phyloP scores from a whole-genome alignment of 2,113 vertebrate species.

The Nanorana parkeri region DNA sequence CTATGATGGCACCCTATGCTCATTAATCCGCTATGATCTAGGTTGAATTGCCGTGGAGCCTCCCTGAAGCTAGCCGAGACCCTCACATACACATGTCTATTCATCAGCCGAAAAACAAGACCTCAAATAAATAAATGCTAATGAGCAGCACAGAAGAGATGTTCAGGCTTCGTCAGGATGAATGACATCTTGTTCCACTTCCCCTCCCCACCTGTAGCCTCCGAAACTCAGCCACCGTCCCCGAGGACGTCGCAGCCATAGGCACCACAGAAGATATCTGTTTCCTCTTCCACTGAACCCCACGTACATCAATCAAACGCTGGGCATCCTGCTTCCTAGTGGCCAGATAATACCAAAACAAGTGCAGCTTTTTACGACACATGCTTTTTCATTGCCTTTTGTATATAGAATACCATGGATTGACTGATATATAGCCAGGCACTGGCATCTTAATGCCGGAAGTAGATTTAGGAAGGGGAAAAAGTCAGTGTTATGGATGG shows the following conservation, averaged over 20 bases:
- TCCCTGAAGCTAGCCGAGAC: too few species aligned
- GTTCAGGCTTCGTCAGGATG: constrained; percentile 1
- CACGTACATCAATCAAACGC: background rate
- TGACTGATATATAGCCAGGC: too few species aligned
- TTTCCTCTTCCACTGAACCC: constrained; percentile 9
- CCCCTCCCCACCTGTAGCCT: constrained; percentile 26
- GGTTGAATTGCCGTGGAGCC: too few species aligned
- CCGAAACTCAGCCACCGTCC: constrained; percentile 15
- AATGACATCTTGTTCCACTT: constrained; percentile 25
- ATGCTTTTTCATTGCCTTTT: too few species aligned
- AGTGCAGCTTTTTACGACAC: background rate
- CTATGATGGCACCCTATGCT: too few species aligned
- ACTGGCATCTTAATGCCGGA: too few species aligned
- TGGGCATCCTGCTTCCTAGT: constrained; percentile 17
- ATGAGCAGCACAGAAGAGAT: background rate
- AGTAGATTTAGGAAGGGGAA: too few species aligned
- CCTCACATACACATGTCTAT: too few species aligned
- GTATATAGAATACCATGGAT: too few species aligned
- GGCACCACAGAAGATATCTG: constrained; percentile 5
- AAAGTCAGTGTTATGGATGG: too few species aligned
- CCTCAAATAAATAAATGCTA: background rate
- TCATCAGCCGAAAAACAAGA: background rate
- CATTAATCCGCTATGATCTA: too few species aligned
- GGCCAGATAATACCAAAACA: constrained; percentile 9
- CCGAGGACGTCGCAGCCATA: constrained; percentile 13